These are phyloP conservation scores for Myripristis murdjan DNA, from an alignment of 2,797 vertebrate species.

Conservation along the genomic window DNA sequence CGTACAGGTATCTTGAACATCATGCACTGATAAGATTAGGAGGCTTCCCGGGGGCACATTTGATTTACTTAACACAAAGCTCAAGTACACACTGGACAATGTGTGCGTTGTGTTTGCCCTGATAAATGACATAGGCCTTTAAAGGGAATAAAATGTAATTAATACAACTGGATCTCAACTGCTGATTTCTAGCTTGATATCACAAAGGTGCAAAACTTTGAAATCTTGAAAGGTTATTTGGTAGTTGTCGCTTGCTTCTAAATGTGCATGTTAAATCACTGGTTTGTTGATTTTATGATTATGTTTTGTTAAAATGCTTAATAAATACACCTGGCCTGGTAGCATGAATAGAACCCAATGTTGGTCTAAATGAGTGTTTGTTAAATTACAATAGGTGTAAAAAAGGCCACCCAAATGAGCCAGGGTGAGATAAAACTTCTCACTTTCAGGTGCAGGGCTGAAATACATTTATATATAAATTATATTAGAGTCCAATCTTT, in stretches of 20 bases:
- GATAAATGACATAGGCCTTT: neutral
- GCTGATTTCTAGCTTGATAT: neutral
- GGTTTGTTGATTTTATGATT: too few relatives aligned
- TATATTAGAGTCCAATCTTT: neutral
- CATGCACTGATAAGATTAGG: slow-evolving; percentile 33
- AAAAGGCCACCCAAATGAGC: neutral
- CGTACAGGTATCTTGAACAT: slow-evolving; percentile 54
- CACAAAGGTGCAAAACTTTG: neutral
- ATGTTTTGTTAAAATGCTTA: too few relatives aligned
- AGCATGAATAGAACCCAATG: too few relatives aligned
- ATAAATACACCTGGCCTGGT: too few relatives aligned
- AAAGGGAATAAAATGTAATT: neutral
- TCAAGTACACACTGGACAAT: neutral
- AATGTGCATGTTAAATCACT: too few relatives aligned
- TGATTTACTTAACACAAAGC: slow-evolving; percentile 2
- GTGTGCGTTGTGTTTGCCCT: too few relatives aligned
- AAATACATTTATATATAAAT: neutral
- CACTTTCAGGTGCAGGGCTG: neutral
- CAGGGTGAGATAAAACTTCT: neutral
- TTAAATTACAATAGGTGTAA: neutral
- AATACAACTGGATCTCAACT: neutral
- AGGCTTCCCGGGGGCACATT: slow-evolving; percentile 21
- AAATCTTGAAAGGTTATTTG: neutral
- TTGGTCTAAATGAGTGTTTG: neutral
- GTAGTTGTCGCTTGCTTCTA: neutral